Conservation (phyloP, 53 echinoderm and acorn worm genomes). For the Luidia sarsii region DNA sequence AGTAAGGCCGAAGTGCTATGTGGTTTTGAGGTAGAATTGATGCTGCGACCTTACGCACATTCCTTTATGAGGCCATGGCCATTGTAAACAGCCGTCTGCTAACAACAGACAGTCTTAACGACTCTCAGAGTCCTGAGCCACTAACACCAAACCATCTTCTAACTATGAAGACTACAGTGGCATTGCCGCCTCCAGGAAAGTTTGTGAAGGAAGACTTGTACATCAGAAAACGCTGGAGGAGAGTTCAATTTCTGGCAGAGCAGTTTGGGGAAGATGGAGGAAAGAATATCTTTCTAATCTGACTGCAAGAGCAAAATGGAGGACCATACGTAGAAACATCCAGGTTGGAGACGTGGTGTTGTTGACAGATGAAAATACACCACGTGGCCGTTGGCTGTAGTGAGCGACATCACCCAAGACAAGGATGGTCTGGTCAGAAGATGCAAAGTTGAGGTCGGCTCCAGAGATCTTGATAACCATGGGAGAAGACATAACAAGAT, state of each 20-base stretch:
- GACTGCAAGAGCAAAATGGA: conserved; percentile 41
- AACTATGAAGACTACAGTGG: background rate
- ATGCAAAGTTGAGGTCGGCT: conserved; percentile 8
- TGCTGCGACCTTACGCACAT: conserved; percentile 64
- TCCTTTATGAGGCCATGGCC: conserved; percentile 61
- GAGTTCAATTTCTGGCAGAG: conserved; percentile 52
- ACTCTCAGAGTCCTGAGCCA: conserved; percentile 24
- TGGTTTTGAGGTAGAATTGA: conserved; percentile 46
- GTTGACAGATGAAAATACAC: conserved; percentile 5
- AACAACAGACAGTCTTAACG: background rate
- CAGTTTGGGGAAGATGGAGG: conserved; percentile 65
- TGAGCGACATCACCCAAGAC: background rate
- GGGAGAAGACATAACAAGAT: background rate
- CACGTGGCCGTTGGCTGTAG: conserved; percentile 15
- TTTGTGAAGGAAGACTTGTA: conserved; percentile 60
- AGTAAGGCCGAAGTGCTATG: too few relatives aligned
- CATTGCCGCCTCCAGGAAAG: conserved; percentile 13
- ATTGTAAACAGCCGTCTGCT: conserved; percentile 70
- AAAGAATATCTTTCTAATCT: conserved; percentile 60
- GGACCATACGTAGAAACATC: background rate
- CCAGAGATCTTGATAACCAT: background rate
- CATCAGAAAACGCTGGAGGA: conserved; percentile 55
- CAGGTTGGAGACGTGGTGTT: conserved; percentile 38
- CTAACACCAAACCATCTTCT: conserved; percentile 10
- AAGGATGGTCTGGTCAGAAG: conserved; percentile 23